These are phyloP conservation scores for Varanus komodoensis DNA, from an alignment of 2,113 vertebrate genomes.

Conservation along the genomic window DNA sequence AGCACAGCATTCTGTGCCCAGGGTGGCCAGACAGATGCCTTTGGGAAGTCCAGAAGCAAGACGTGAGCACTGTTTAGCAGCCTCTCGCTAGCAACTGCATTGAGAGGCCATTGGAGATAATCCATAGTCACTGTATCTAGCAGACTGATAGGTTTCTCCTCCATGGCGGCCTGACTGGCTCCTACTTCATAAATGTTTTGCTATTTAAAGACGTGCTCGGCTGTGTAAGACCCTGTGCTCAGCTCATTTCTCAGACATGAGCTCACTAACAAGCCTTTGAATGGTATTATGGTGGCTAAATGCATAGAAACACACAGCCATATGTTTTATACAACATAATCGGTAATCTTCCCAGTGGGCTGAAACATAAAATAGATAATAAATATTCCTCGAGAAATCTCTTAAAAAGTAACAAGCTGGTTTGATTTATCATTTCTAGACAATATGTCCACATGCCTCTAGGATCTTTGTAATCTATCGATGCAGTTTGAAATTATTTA, in stretches of 20 bases:
- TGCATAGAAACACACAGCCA: background rate
- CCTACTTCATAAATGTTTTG: background rate
- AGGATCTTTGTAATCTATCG: slow-evolving; percentile 25
- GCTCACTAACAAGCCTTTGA: background rate
- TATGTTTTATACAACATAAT: background rate
- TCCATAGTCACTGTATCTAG: too few relatives aligned
- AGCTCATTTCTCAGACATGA: background rate
- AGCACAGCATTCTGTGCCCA: too few relatives aligned
- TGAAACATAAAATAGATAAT: slow-evolving; percentile 34
- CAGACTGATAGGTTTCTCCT: too few relatives aligned
- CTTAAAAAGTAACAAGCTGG: slow-evolving; percentile 30
- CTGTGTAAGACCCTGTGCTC: background rate
- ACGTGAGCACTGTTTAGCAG: too few relatives aligned
- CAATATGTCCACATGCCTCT: background rate
- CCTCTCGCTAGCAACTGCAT: too few relatives aligned
- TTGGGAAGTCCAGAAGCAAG: too few relatives aligned
- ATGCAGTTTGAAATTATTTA: slow-evolving; percentile 36
- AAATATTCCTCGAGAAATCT: slow-evolving; percentile 32
- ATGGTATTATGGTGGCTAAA: background rate
- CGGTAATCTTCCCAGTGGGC: background rate
- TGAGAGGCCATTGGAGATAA: too few relatives aligned
- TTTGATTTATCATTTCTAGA: slow-evolving; percentile 40
- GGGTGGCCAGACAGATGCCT: too few relatives aligned
- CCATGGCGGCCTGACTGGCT: background rate
- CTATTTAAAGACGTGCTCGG: background rate